Percentiles rank a stretch among this genome's conserved stretches.
Evolutionary conservation across 2,113 vertebrate species (phyloP).

Genomic region (Poecilia latipinna): DNA sequence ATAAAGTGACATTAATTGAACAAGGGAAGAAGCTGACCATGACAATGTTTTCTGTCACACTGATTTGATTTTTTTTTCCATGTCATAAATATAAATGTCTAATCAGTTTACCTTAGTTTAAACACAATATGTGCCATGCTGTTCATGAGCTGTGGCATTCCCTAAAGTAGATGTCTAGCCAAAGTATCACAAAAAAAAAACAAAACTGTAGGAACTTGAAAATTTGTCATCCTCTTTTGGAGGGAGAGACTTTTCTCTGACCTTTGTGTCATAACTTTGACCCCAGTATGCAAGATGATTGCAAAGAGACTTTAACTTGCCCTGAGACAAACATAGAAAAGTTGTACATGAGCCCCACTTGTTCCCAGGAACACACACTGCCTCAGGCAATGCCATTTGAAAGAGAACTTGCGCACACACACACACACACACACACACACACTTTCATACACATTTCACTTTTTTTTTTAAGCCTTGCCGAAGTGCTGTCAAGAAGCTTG

Average conservation of each 20-base stretch:
- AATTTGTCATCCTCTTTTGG: neutral
- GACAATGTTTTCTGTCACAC: no score
- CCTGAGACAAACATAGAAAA: constrained; percentile 44
- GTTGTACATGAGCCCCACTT: constrained; percentile 46
- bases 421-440: neutral
- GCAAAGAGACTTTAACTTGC: constrained; percentile 20
- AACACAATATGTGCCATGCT: neutral
- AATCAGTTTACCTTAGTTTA: neutral
- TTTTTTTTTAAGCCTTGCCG: constrained; percentile 13
- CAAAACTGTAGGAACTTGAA: no score
- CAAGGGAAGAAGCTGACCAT: neutral
- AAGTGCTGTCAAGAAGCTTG: constrained; percentile 13
- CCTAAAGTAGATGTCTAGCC: neutral
- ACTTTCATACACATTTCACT: neutral
- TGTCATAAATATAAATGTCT: no score
- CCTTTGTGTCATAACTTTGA: constrained; percentile 25
- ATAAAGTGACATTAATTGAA: constrained; percentile 20
- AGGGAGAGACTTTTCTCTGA: constrained; percentile 22
- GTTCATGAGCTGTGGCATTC: neutral
- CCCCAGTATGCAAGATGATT: constrained; percentile 10
- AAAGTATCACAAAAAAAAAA: neutral
- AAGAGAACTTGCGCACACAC: constrained; percentile 14
- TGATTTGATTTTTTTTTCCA: no score
- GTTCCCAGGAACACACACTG: constrained; percentile 27
- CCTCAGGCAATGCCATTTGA: constrained; percentile 27